Base-by-base conservation (phyloP, 2,113 vertebrate species). In the Zapus hudsonius region DNA sequence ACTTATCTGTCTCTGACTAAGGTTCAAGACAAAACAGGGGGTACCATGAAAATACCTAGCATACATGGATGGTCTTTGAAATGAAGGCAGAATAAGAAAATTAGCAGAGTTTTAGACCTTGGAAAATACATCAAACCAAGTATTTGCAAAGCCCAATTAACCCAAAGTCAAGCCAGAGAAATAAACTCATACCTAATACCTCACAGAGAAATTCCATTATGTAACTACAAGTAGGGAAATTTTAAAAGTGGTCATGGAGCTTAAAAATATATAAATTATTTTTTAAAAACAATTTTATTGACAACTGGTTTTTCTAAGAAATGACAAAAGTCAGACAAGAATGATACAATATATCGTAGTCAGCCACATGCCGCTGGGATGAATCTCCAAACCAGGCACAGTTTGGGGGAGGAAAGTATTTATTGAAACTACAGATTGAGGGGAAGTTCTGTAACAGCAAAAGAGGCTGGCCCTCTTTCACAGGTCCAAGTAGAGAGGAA, bases 21-120 rank as follows among this genome's bases (percentile, higher is more conserved):
- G n/a, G n/a, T n/a, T n/a, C n/a, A 63, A 52, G 52, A 57, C 72
- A 47, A 38, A 33, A 78, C 42, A 63, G 27, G 40, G 33, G 84
- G 84, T 13, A 72, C 8, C 63, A 16, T 82, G 42, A 87, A 47
- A 52, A 75, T 47, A 67, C 7, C 27, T 59, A 82, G 40, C n/a
- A 90, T 9, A 27, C 20, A 27, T 29, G 16, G 25, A 33, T 52
- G 2, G 52, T 61, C 9, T 74, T 16, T 44, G 61, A 87, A 91
- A 86, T n/a, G 22, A 76, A 69, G 61, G 75, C 22, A 87, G 61
- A 82, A 86, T 87, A 82, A n/a, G 74, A 55, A 91, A 81, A 67
- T 59, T 25, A 81, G 22, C 27, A 82, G 20, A 74, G 7, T 47
- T 81, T 78, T n/a, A 57, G 67, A 81, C 22, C 15, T 59, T 44